Conservation (phyloP, 2,113 vertebrate genomes). For the Marmota monax region DNA sequence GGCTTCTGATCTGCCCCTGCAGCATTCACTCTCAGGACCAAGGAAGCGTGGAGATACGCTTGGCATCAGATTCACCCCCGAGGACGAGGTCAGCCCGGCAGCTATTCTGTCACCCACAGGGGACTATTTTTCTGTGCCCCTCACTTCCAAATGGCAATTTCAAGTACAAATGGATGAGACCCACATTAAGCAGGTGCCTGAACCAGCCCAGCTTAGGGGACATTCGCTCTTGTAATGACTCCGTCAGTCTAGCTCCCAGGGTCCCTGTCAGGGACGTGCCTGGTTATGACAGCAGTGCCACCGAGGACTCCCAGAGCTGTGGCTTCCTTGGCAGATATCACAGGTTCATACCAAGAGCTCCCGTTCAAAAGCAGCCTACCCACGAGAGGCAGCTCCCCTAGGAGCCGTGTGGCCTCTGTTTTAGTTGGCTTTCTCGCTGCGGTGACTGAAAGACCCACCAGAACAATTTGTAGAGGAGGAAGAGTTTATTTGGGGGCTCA, state of each 20-base stretch:
- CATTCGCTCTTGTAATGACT: not conserved
- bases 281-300: not conserved
- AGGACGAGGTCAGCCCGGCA: rapidly evolving
- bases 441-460: too few relatives aligned
- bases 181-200: rapidly evolving
- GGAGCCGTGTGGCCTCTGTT: not conserved
- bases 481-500: too few relatives aligned
- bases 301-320: not conserved
- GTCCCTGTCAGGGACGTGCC: not conserved
- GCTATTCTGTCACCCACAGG: not conserved
- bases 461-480: too few relatives aligned
- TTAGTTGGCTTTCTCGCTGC: too few relatives aligned
- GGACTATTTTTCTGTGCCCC: not conserved
- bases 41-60: not conserved
- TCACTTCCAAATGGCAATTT: not conserved
- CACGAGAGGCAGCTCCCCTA: rapidly evolving
- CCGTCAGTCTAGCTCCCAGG: not conserved
- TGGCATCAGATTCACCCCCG: not conserved
- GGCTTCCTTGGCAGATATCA: not conserved
- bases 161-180: not conserved
- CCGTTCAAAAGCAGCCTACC: not conserved
- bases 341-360: not conserved
- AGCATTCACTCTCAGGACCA: not conserved
- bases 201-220: not conserved
- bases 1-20: not conserved